Evolutionary conservation across 2,113 vertebrate species (phyloP).

Genomic region (Rhabdornis inornatus): DNA sequence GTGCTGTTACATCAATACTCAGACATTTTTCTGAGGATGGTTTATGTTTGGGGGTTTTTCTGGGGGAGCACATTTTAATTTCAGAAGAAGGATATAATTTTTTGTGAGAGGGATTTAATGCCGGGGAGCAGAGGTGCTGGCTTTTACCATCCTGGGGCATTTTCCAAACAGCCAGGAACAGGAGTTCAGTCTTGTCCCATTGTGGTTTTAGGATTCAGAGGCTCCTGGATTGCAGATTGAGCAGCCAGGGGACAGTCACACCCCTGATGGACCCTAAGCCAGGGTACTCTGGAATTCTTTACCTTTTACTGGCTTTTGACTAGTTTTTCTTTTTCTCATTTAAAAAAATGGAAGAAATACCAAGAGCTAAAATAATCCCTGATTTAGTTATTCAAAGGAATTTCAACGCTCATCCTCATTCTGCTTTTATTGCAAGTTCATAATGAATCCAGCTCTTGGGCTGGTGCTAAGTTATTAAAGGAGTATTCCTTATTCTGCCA

Average conservation of each 20-base stretch:
- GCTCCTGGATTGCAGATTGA: background rate
- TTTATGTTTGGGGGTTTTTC: background rate
- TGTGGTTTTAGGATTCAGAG: background rate
- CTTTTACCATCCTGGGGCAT: background rate
- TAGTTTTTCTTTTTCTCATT: background rate
- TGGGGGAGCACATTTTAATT: background rate
- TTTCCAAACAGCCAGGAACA: background rate
- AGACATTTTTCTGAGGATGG: background rate
- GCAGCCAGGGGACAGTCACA: background rate
- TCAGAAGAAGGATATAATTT: background rate
- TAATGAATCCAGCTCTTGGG: background rate
- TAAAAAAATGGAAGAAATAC: background rate
- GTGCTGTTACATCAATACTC: background rate
- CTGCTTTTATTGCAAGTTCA: background rate
- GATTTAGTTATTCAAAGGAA: background rate
- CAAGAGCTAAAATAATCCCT: background rate
- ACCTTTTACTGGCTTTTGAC: background rate
- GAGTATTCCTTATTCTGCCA: background rate
- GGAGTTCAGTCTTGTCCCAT: background rate
- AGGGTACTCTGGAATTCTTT: background rate
- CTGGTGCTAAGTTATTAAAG: background rate
- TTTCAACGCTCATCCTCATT: background rate
- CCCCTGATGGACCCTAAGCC: background rate
- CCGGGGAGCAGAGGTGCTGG: rapidly evolving
- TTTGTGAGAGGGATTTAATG: background rate